Evolutionary conservation across 2,888 invertebrate genomes (phyloP), one percentile per base, ranked within the genome.

Genomic region (Synergus umbraculus): DNA sequence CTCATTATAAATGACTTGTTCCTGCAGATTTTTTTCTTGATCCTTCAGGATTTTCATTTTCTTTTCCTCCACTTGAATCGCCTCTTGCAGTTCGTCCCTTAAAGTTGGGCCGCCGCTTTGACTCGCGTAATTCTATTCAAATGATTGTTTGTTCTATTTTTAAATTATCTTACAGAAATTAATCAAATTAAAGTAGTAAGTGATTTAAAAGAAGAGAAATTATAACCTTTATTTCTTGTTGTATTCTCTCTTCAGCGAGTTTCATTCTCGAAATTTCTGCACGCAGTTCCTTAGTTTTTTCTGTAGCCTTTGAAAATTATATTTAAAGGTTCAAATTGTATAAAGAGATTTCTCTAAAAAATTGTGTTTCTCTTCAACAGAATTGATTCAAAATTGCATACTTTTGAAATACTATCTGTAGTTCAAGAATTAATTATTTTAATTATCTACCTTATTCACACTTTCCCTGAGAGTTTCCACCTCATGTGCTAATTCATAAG

Each of bases 11-110:
- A 81, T 65, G 0, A 80, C 79, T 0, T 83, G 80, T 90, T 93
- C 93, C 88, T 94, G 94, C 8, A 94, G 93, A 84, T 93, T 93
- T 86, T 94, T 93, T 85, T 94, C 94, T 89, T 94, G 94, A 85
- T 93, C 93, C 78, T 93, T 92, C 82, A 94, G 92, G 83, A 89
- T 92, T 91, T 94, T 94, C 93, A 93, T 94, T 90, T 94, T 94
- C 60, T 93, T 93, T 90, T 95, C 95, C 84, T 94, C 94, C 58
- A 86, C 90, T 65, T 5, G 60, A 77, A 66, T 77, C 67, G 22
- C 79, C 80, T 78, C 81, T 82, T 63, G 80, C 80, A 46, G 77
- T 81, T 79, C 82, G 77, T 73, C 73, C 0, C 86, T 86, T 8
- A 89, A 58, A 1, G 86, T 83, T 37, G 83, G 85, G 46, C 84